Evolutionary conservation across 92 coral and sea anemone genomes (phyloP), one percentile per base, ranked within the genome.

Genomic region (Heteractis magnifica): DNA sequence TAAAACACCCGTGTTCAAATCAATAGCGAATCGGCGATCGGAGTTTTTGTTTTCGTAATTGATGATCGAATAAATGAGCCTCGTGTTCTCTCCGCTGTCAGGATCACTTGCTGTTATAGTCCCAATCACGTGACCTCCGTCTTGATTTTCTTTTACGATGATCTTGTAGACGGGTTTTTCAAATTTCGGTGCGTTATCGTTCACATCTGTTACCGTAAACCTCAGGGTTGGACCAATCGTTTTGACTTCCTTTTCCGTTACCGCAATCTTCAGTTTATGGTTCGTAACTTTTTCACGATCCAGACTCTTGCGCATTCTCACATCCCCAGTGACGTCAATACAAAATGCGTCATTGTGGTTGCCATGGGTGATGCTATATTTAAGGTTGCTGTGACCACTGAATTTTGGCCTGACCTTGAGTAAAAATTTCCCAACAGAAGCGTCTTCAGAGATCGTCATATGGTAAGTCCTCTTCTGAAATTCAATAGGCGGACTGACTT

Each of bases 181-280:
- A 77, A 96, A 96, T 82, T 52, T 64, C 34, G 99, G 99, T 6
- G 84, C 90, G 89, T 96, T 87, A 75, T 96, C 99, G 80, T 96
- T 94, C 4, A 92, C 82, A 78, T 96, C 99, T 49, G 80, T 78
- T 3, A 96, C 79, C 13, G 84, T 81, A 9, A 96, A 82, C 49
- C 77, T 21, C 18, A 94, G 91, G 56, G 75, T 91, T 49, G 96
- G 94, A 23, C 90, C 92, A 7, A 83, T 85, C 13, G 85, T 79
- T 41, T 87, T 65, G 52, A 55, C 73, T 14, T 55, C 52, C 10
- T 84, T 92, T 59, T 93, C 91, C 49, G 85, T 81, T 8, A 92
- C 93, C 49, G 85, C 81, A 51, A 90, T 81, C 50, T 87, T 88
- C 51, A 96, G 81, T 48, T 83, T 82, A 75, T 94, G 89, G 65